A percentile compares a stretch with the other conserved stretches of the same genome.
Conservation (phyloP, 2,797 vertebrate species). For the Malacoraja senta region DNA sequence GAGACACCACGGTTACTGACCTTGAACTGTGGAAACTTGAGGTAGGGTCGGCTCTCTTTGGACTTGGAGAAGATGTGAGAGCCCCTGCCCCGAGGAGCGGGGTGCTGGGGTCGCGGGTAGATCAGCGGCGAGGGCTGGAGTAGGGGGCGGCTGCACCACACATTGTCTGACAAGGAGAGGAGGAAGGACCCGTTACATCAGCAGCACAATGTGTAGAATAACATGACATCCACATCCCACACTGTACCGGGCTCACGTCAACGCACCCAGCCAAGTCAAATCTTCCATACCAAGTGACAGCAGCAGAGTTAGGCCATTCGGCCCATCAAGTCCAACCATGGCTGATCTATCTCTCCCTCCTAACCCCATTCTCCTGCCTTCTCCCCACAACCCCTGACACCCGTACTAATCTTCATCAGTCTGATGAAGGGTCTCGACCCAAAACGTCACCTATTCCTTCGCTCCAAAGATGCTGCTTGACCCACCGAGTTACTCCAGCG, state of each 20-base stretch:
- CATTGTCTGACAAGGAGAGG: slow-evolving; percentile 44
- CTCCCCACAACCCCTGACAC: no score
- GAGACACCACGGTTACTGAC: slow-evolving; percentile 45
- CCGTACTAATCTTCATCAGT: no score
- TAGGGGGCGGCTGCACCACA: slow-evolving; percentile 42
- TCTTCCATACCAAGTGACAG: no score
- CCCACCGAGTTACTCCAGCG: no score
- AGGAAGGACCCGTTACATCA: not conserved
- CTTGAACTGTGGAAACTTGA: slow-evolving; percentile 53
- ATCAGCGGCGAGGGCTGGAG: slow-evolving; percentile 45
- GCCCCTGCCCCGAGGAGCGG: slow-evolving; percentile 46
- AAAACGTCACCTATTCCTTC: no score
- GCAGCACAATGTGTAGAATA: not conserved
- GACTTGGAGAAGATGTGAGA: slow-evolving; percentile 47
- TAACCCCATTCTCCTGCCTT: no score
- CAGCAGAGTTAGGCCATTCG: no score
- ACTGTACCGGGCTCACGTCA: not conserved
- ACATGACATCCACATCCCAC: not conserved
- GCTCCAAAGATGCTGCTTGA: no score
- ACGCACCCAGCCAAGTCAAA: not conserved
- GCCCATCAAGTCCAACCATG: no score
- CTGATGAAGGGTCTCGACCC: no score
- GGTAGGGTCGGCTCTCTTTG: slow-evolving; percentile 45
- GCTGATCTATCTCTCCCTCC: no score
- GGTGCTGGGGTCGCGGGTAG: slow-evolving; percentile 42